Evolutionary conservation across 2,888 invertebrate species (phyloP), one percentile per base, ranked within the genome.

Genomic region (Polymixis lichenea): DNA sequence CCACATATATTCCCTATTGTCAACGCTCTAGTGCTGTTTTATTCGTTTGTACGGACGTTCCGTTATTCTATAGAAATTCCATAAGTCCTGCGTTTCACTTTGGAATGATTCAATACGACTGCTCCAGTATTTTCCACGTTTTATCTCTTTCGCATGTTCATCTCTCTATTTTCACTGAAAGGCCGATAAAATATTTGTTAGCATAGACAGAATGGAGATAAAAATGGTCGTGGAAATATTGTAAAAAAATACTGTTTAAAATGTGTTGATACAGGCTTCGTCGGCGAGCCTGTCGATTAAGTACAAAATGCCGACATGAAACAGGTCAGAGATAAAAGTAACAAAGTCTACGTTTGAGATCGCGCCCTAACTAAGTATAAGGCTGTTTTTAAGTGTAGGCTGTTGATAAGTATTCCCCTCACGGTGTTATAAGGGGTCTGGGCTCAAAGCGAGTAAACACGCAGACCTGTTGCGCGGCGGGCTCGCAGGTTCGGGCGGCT

Each of bases 1-100:
- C 88, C 87, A 86, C 89, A 87, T 89, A 85, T 89, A 89, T 90
- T 86, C 86, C 82, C 84, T 85, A 88, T 90, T 90, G 89, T 89
- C 76, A 84, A 82, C 84, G 69, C 78, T 86, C 78, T 80, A 83
- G 76, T 80, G 81, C 82, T 85, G 84, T 87, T 86, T 85, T 86
- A 88, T 87, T 86, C 80, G 32, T 82, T 85, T 86, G 76, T 86
- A 73, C 25, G 78, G 25, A 75, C 77, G 76, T 51, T 70, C 77
- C 78, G 76, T 75, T 88, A 85, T 82, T 86, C 78, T 78, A 83
- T 86, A 77, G 77, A 78, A 70, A 83, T 82, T 70, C 65, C 66
- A 81, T 81, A 79, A 84, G 66, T 78, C 82, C 49, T 77, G 61
- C 60, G 73, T 46, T 75, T 72, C 65, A 68, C 62, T 84, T 77